Base-by-base conservation (phyloP, 2,797 vertebrate species). In the Otolemur crassicaudatus region DNA sequence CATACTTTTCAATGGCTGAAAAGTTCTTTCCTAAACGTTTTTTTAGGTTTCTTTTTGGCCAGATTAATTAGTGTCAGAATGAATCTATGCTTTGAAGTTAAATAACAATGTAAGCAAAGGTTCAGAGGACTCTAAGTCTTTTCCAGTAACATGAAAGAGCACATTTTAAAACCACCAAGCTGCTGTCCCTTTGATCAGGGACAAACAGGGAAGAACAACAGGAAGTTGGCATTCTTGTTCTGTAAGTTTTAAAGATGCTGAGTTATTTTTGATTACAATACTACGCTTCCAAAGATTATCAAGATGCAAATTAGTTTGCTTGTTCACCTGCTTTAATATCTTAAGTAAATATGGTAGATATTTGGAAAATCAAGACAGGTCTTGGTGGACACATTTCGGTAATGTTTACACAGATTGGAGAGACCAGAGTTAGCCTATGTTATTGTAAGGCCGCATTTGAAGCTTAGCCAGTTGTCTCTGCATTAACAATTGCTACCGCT, bases 11-110 rank as follows among this genome's bases (percentile, higher is more conserved):
- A 76, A 22, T 19, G 2, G 69, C 27, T 90, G 63, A 79, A 81
- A 76, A 58, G 82, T 70, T 86, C 49, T 76, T 83, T 89, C 87
- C 61, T n/a, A 37, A 95, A 43, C n/a, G 70, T 58, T 92, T 58
- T 92, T 91, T 92, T 81, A 53, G 13, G 14, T 86, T 85, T 16
- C 5, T 86, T 94, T 94, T 75, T 90, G 63, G 70, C 25, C 23
- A 37, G 86, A 34, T 85, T 82, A 73, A 90, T 79, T 88, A 19
- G 8, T 79, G n/a, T 92, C 65, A 31, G 43, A 76, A 82, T 53
- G 67, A 87, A 27, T 23, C 49, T 83, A 65, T 29, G 23, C 37
- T 88, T 91, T 89, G 60, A 93, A 81, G 81, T 94, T 53, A 86
- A 67, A 65, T 58, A 80, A 65, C 79, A 86, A 43, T 70, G 60